Conservation (phyloP, 2,113 vertebrate species). For the Electrona antarctica region DNA sequence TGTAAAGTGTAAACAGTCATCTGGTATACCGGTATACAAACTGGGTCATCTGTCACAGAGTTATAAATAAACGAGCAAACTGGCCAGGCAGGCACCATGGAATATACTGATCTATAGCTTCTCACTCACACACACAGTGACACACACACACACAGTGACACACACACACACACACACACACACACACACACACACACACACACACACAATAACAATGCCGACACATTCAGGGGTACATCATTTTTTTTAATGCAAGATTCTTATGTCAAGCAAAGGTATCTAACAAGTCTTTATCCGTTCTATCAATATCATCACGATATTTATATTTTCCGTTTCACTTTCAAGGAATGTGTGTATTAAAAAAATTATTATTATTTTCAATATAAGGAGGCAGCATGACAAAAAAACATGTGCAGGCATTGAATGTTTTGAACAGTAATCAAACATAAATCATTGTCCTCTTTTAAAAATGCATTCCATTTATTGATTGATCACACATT, state of each 20-base stretch:
- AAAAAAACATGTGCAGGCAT: slow-evolving; percentile 33
- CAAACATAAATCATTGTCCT: slow-evolving; percentile 53
- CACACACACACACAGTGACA: not conserved
- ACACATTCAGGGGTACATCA: slow-evolving; percentile 61
- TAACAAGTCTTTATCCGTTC: slow-evolving; percentile 44
- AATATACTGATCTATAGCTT: slow-evolving; percentile 9
- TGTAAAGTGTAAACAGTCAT: not conserved
- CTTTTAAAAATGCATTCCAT: slow-evolving; percentile 61
- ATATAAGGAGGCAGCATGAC: slow-evolving; percentile 43
- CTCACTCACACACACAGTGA: not conserved
- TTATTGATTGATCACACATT: slow-evolving; percentile 50
- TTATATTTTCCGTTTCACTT: slow-evolving; percentile 40
- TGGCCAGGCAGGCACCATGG: not conserved
- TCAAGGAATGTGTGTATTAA: slow-evolving; percentile 52
- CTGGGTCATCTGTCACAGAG: not conserved
- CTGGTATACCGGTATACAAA: not conserved
- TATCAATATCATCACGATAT: slow-evolving; percentile 34
- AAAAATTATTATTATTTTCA: slow-evolving; percentile 54
- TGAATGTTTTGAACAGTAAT: slow-evolving; percentile 41
- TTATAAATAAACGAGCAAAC: slow-evolving; percentile 48
- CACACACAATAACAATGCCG: slow-evolving; percentile 23
- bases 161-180: not conserved
- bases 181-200: not conserved
- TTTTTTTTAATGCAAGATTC: slow-evolving; percentile 72
- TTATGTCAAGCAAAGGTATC: slow-evolving; percentile 63